Percentiles rank a stretch among this genome's conserved stretches.
These are phyloP conservation scores for Deroplatys truncata DNA, from an alignment of 2,888 invertebrate genomes.

Conservation along the genomic window DNA sequence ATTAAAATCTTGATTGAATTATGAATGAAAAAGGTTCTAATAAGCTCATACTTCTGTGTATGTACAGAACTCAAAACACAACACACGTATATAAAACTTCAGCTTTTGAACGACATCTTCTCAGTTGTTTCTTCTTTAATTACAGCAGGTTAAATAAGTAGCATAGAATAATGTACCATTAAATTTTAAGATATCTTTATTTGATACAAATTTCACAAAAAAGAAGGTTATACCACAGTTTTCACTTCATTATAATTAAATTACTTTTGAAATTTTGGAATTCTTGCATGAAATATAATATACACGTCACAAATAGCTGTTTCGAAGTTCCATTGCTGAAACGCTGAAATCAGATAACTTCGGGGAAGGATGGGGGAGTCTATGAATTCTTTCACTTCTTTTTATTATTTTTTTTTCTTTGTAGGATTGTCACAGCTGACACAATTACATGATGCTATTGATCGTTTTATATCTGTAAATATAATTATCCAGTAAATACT, in stretches of 20 bases:
- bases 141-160: too few relatives aligned
- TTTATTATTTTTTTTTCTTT: constrained; percentile 9
- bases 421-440: constrained; percentile 32
- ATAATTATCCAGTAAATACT: constrained; percentile 24
- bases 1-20: too few relatives aligned
- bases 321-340: constrained; percentile 1
- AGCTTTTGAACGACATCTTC: too few relatives aligned
- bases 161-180: not conserved
- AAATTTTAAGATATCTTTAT: not conserved
- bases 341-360: constrained; percentile 15
- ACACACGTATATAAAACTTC: too few relatives aligned
- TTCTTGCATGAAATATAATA: constrained; percentile 11
- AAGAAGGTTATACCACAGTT: constrained; percentile 21
- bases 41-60: too few relatives aligned
- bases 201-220: constrained; percentile 30
- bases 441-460: constrained; percentile 27
- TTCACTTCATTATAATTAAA: constrained; percentile 3
- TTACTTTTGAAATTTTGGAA: constrained; percentile 12
- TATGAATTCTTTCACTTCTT: constrained; percentile 4
- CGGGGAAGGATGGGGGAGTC: not conserved
- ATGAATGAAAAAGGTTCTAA: too few relatives aligned
- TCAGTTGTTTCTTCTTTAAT: too few relatives aligned
- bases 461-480: constrained; percentile 14
- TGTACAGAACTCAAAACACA: too few relatives aligned
- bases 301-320: constrained; percentile 11